Evolutionary conservation across 2,888 invertebrate species (phyloP).

Genomic region (Aleiodes leptofemur): DNA sequence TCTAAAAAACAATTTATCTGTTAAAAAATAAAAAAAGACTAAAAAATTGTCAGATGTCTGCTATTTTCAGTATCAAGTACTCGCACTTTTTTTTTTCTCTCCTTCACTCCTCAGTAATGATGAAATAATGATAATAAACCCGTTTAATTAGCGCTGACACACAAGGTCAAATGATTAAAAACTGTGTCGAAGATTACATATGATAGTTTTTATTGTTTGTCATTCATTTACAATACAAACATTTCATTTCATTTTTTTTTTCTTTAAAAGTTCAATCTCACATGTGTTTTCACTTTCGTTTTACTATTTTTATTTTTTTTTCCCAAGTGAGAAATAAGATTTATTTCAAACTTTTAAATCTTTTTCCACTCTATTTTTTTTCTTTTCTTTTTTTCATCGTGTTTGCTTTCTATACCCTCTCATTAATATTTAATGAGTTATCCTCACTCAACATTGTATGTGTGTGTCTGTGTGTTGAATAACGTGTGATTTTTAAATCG

Average conservation of each 20-base stretch:
- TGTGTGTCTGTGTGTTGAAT: neutral
- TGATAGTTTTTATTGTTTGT: slow-evolving; percentile 68
- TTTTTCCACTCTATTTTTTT: slow-evolving; percentile 49
- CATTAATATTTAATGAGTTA: slow-evolving; percentile 31
- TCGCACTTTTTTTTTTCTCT: neutral
- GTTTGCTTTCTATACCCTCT: slow-evolving; percentile 36
- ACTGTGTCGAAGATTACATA: slow-evolving; percentile 39
- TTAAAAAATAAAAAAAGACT: no score
- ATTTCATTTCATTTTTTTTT: slow-evolving; percentile 19
- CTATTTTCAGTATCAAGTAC: neutral
- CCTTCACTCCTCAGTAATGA: neutral
- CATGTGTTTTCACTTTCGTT: neutral
- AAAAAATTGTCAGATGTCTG: no score
- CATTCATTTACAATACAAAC: slow-evolving; percentile 73
- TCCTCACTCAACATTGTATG: neutral
- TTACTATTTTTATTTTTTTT: no score
- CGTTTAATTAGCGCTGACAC: slow-evolving; percentile 8
- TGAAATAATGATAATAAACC: slow-evolving; percentile 14
- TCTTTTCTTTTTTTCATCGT: slow-evolving; percentile 51
- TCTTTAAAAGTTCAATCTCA: neutral
- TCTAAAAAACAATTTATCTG: no score
- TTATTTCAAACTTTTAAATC: slow-evolving; percentile 43
- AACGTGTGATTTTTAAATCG: slow-evolving; percentile 41
- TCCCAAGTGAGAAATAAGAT: no score
- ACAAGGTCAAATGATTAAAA: slow-evolving; percentile 29